Percentiles rank a stretch among this genome's conserved stretches.
Conservation (phyloP, 2,113 vertebrate species). For the Lamprotornis superbus region DNA sequence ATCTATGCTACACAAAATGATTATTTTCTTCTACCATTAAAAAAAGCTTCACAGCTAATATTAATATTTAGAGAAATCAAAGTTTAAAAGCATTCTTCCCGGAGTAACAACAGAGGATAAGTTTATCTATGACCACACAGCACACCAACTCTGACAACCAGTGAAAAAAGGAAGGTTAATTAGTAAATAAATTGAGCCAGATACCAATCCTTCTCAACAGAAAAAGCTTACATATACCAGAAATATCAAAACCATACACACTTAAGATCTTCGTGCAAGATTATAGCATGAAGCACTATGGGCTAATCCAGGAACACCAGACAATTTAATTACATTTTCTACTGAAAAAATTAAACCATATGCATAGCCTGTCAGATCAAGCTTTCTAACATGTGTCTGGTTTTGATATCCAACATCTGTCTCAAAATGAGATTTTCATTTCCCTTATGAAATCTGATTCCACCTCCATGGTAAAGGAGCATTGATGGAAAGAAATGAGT, state of each 20-base stretch:
- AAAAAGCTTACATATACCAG: not conserved
- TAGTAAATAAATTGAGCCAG: not conserved
- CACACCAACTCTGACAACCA: not conserved
- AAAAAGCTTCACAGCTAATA: not conserved
- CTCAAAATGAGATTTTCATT: not conserved
- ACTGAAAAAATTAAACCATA: slow-evolving; percentile 30
- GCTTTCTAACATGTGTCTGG: not conserved
- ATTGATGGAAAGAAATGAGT: not conserved
- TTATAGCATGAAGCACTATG: not conserved
- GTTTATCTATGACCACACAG: not conserved
- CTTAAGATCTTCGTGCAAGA: not conserved
- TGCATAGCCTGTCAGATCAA: slow-evolving; percentile 1
- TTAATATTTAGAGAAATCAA: not conserved
- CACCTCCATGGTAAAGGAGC: not conserved
- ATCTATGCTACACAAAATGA: not conserved
- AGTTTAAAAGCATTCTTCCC: not conserved
- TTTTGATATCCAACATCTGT: slow-evolving; percentile 31
- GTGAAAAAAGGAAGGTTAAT: not conserved
- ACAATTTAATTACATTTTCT: slow-evolving; percentile 19
- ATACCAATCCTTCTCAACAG: not conserved
- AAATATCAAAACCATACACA: not conserved
- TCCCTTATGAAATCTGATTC: slow-evolving; percentile 9
- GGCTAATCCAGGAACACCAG: not conserved
- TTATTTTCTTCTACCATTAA: not conserved
- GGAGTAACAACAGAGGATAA: not conserved